Base-by-base conservation (phyloP, 2,888 invertebrate genomes). In the Melolontha melolontha region DNA sequence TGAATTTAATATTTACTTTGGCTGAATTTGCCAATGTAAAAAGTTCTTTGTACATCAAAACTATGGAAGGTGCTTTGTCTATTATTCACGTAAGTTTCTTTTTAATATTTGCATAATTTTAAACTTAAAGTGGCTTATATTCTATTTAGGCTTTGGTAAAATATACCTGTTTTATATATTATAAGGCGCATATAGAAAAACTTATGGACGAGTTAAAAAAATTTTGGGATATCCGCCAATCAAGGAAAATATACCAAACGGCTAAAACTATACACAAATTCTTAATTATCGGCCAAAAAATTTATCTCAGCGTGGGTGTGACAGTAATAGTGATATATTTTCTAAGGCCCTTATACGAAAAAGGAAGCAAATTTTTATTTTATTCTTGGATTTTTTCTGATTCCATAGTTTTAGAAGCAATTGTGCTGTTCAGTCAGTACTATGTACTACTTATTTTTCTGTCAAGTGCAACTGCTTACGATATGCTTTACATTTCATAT, bases 381-480 rank as follows among this genome's bases (percentile, higher is more conserved):
- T 27, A 63, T 14, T 39, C 34, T 4, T 49, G 49, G 14, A 29
- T 47, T 5, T 29, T 29, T 12, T 34, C 16, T 47, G 16, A 27
- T 27, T 49, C 47, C 7, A 29, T 63, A 29, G 12, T 47, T 7
- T 63, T 27, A 6, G 39, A 63, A 34, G 16, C 47, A 1, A 27
- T 63, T 10, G 63, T 49, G 4, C 49, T 63, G 11, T 63, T 34
- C 14, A 49, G 49, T 5, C 47, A 47, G 7, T 63, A 49, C 16
- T 49, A 63, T 34, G 27, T 63, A 10, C 27, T 63, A 8, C 16
- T 29, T 4, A 17, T 49, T 6, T 12, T 27, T 1, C n/a, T 50
- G 12, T 49, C 49, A 14, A 27, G 29, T 14, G 39, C 29, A 17
- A 12, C 29, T 10, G 63, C 29, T 2, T 47, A 17, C 16, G 47